phyloP scores from a whole-genome alignment of 2,888 invertebrate genomes.

The Drosophila rubida region DNA sequence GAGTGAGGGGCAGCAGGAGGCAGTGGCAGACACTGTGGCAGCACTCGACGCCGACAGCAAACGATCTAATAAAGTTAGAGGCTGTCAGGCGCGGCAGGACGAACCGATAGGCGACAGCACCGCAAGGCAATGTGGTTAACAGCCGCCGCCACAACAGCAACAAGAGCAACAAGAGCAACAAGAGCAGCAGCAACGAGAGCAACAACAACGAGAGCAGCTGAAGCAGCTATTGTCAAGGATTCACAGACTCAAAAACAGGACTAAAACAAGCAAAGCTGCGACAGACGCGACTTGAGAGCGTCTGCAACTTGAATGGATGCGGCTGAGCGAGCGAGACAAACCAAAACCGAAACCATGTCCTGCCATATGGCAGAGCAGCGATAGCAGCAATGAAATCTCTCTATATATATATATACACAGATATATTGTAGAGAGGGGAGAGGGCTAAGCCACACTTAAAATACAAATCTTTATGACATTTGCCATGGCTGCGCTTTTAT shows the following conservation, averaged over 20 bases:
- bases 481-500: neutral
- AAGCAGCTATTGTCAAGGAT: conserved; percentile 44
- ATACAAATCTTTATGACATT: neutral
- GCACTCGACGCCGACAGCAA: conserved; percentile 57
- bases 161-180: neutral
- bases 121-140: conserved; percentile 70
- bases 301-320: neutral
- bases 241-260: conserved; percentile 21
- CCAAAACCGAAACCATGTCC: neutral
- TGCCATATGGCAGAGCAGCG: neutral
- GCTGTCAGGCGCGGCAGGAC: conserved; percentile 64
- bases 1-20: neutral
- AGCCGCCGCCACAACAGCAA: conserved; percentile 14
- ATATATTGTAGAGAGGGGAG: too few species aligned
- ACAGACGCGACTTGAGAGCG: neutral
- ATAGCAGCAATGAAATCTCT: neutral
- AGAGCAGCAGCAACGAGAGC: conserved; percentile 12
- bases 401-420: too few species aligned
- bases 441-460: neutral
- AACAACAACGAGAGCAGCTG: conserved; percentile 14
- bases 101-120: conserved; percentile 36
- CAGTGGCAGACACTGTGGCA: conserved; percentile 22
- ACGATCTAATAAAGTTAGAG: conserved; percentile 75
- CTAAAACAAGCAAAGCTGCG: conserved; percentile 18
- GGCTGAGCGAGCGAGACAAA: neutral